A percentile compares a stretch with the other conserved stretches of the same genome.
phyloP scores from a whole-genome alignment of 2,797 vertebrate genomes.

The Notoglanidium macrostoma region DNA sequence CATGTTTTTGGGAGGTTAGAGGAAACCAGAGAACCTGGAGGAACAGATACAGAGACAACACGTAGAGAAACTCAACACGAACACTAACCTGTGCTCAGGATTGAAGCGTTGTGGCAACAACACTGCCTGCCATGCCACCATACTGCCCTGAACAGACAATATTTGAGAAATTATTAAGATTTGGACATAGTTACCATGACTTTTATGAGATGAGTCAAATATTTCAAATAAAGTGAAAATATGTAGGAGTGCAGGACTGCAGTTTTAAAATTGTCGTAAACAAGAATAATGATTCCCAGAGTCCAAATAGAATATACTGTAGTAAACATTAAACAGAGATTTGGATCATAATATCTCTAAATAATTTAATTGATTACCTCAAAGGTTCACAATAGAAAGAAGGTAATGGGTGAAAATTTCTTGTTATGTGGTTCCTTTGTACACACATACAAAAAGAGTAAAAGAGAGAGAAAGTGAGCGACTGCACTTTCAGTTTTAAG shows the following conservation, averaged over 20 bases:
- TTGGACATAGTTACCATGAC: neutral
- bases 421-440: neutral
- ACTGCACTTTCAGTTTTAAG: conserved; percentile 16
- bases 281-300: no score
- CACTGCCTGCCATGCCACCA: neutral
- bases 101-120: neutral
- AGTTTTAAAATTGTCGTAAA: neutral
- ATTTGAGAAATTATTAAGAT: neutral
- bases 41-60: neutral
- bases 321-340: neutral
- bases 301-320: neutral
- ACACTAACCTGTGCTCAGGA: neutral
- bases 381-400: neutral
- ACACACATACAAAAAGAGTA: neutral
- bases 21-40: neutral
- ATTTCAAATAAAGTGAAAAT: neutral
- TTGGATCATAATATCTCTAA: neutral
- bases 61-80: neutral
- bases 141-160: neutral
- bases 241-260: neutral
- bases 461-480: neutral
- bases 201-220: neutral
- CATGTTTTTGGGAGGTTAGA: neutral
- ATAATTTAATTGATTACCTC: neutral
- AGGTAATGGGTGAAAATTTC: neutral